Base-by-base conservation (phyloP, 2,888 invertebrate genomes). In the Zaprionus bogoriensis region DNA sequence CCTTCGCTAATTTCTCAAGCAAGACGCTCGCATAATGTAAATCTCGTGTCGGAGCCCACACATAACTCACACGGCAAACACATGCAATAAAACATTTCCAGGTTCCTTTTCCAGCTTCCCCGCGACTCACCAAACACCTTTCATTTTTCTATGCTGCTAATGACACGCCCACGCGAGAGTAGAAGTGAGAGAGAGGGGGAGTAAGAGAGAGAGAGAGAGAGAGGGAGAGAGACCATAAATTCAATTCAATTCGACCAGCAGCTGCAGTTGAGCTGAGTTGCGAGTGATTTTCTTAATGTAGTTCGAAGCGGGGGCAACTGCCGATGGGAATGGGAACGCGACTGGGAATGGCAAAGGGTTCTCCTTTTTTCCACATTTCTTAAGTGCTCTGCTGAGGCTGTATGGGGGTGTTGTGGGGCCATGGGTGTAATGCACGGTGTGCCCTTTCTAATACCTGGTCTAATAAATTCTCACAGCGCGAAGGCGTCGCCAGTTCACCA, bases 221-320 rank as follows among this genome's bases (percentile, higher is more conserved):
- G 9, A 20, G 22, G 41, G 12, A 39, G 20, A 30, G 7, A 9
- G 27, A 41, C 68, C 55, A 72, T 72, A 76, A 83, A 86, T 79
- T 86, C 84, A 77, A 74, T 86, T 86, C 74, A 74, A 75, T 81
- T 77, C 82, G 82, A 69, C 74, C 83, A 82, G 69, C 83, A 83
- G 86, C 80, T 77, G 80, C 86, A 68, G 65, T 79, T 79, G 77
- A 86, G 74, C 63, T 65, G 68, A 75, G 58, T 70, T 70, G 61
- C 86, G 66, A 76, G 65, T 66, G 69, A 73, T 73, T 73, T 73
- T 66, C 75, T 73, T 73, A 73, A 73, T 73, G 73, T 70, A 73
- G 70, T 74, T 73, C 75, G 59, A 74, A 74, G 61, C 44, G 52
- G 59, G 55, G 48, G 61, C 46, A 46, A 44, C 23, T 47, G 59